These are phyloP conservation scores for Globodera rostochiensis DNA, from an alignment of 1,140 invertebrate species.

Conservation along the genomic window DNA sequence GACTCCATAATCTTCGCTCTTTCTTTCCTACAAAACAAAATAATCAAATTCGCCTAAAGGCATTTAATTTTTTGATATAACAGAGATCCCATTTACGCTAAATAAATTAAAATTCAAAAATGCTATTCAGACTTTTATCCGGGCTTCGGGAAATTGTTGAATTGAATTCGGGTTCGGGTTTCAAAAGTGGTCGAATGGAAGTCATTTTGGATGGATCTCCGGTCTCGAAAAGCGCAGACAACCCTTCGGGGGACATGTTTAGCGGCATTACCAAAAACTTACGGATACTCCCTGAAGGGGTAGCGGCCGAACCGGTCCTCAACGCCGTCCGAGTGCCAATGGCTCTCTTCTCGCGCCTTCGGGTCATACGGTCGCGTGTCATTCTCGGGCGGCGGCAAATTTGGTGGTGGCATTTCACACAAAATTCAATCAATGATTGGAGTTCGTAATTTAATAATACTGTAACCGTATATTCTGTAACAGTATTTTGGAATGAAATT, in stretches of 20 bases:
- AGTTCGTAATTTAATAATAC: too few species aligned
- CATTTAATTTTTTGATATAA: too few species aligned
- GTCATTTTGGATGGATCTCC: too few species aligned
- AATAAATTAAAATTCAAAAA: conserved; percentile 11
- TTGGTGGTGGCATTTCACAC: background rate
- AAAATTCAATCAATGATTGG: too few species aligned
- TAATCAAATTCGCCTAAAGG: too few species aligned
- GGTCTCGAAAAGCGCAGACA: too few species aligned
- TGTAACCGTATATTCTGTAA: too few species aligned
- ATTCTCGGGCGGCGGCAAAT: background rate
- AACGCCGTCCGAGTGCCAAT: conserved; percentile 44
- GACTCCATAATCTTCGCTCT: conserved; percentile 73
- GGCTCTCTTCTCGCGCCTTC: conserved; percentile 32
- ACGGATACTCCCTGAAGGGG: conserved; percentile 43
- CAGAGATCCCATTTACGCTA: too few species aligned
- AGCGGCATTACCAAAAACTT: background rate
- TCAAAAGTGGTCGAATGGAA: too few species aligned
- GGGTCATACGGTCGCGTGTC: conserved; percentile 27
- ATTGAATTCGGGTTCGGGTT: too few species aligned
- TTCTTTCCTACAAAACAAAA: conserved; percentile 5
- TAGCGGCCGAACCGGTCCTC: conserved; percentile 47
- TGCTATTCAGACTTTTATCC: background rate
- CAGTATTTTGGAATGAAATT: too few species aligned
- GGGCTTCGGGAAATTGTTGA: background rate
- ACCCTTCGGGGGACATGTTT: too few species aligned